A percentile compares a stretch with the other conserved stretches of the same genome.
Evolutionary conservation across 1,140 invertebrate genomes (phyloP).

Genomic region (Eurosta solidaginis): DNA sequence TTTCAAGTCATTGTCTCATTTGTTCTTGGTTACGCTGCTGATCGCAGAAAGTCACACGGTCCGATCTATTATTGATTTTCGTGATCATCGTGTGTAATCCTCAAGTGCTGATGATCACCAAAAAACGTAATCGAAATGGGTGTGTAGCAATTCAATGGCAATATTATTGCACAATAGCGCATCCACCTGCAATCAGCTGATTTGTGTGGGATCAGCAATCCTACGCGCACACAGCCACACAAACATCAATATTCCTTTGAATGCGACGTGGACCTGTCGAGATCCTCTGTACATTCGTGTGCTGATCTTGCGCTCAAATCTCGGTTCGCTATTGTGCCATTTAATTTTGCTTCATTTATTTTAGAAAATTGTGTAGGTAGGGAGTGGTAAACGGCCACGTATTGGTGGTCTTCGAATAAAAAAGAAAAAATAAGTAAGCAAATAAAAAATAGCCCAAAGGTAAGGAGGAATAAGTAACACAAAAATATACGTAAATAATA

Average conservation of each 20-base stretch:
- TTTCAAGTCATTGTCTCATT: background rate
- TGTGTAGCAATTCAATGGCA: background rate
- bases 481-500: background rate
- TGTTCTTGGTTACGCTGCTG: background rate
- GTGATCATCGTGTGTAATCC: conserved; percentile 11
- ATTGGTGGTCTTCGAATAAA: conserved; percentile 7
- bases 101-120: conserved; percentile 20
- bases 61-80: background rate
- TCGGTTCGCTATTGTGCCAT: background rate
- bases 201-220: background rate
- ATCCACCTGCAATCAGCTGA: conserved; percentile 20
- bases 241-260: background rate
- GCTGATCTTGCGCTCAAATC: conserved; percentile 22
- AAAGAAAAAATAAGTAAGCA: background rate
- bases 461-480: background rate
- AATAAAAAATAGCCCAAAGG: background rate
- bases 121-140: too few species aligned
- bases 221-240: too few species aligned
- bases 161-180: conserved; percentile 23
- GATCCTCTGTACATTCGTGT: background rate
- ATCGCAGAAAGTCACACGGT: conserved; percentile 16
- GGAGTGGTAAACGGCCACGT: background rate
- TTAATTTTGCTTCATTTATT: background rate
- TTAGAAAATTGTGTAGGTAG: background rate
- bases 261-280: background rate